phyloP scores from a whole-genome alignment of 2,797 vertebrate genomes.

The Enteromius mattozi region DNA sequence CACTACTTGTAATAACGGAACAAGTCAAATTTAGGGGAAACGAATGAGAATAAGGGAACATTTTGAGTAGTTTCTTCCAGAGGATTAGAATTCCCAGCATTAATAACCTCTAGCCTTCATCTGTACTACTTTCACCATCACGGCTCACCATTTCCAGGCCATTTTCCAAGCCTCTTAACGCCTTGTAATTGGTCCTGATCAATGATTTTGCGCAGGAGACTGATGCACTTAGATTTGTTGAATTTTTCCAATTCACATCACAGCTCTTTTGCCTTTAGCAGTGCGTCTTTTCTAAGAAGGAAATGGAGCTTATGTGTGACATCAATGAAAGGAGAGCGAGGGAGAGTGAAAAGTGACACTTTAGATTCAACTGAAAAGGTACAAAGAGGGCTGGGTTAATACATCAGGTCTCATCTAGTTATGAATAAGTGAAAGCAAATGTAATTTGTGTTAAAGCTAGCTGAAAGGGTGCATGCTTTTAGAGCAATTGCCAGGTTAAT shows the following conservation, averaged over 20 bases:
- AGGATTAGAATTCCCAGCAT: conserved; percentile 72
- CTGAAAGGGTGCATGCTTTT: background rate
- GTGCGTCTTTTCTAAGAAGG: background rate
- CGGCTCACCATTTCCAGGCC: conserved; percentile 48
- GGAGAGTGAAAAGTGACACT: background rate
- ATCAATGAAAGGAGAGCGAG: background rate
- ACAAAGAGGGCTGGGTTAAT: conserved; percentile 6
- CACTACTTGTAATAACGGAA: conserved; percentile 51
- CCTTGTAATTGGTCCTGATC: conserved; percentile 74
- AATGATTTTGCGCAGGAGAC: conserved; percentile 67
- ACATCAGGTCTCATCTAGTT: background rate
- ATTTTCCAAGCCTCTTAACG: conserved; percentile 49
- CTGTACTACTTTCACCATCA: conserved; percentile 14
- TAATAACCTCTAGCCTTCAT: conserved; percentile 67
- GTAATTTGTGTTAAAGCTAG: background rate
- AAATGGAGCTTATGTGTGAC: background rate
- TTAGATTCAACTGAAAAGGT: conserved; percentile 6
- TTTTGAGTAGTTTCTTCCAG: conserved; percentile 62
- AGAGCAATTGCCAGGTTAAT: background rate
- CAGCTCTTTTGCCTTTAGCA: conserved; percentile 51
- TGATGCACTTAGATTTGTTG: conserved; percentile 66
- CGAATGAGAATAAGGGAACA: conserved; percentile 34
- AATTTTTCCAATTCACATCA: conserved; percentile 70
- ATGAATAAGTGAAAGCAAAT: conserved; percentile 14
- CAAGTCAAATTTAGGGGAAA: conserved; percentile 6